Evolutionary conservation across 1,140 invertebrate species (phyloP).

Genomic region (Anoplophora glabripennis): DNA sequence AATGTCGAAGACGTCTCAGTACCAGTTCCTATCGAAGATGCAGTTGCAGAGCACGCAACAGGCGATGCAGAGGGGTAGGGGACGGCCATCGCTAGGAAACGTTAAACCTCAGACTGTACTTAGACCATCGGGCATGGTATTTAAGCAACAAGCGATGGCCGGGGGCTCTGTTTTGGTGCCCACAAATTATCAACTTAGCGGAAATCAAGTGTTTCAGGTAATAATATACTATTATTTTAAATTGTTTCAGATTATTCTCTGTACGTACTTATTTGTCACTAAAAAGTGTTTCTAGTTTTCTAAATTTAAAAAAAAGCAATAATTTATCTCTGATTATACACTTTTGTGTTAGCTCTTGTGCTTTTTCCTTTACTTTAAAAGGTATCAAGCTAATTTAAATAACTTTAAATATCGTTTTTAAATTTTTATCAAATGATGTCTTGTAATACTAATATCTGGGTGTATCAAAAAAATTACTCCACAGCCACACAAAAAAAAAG

Average conservation of each 20-base stretch:
- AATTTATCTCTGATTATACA: no score
- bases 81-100: slow-evolving; percentile 44
- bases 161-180: slow-evolving; percentile 55
- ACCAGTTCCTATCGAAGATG: slow-evolving; percentile 43
- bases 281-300: neutral
- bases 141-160: slow-evolving; percentile 55
- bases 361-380: no score
- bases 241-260: neutral
- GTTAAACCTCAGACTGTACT: slow-evolving; percentile 31
- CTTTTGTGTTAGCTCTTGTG: no score
- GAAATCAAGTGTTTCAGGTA: slow-evolving; percentile 64
- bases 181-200: slow-evolving; percentile 58
- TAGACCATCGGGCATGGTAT: slow-evolving; percentile 53
- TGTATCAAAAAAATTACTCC: no score
- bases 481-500: no score
- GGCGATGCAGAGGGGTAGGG: slow-evolving; percentile 43
- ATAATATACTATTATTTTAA: slow-evolving; percentile 24
- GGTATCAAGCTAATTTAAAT: no score
- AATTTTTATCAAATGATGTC: no score
- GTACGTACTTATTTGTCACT: neutral
- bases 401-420: no score
- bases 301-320: no score
- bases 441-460: no score
- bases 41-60: slow-evolving; percentile 29
- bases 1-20: slow-evolving; percentile 50